phyloP scores from a whole-genome alignment of 2,113 vertebrate genomes.

The Zootoca vivipara region DNA sequence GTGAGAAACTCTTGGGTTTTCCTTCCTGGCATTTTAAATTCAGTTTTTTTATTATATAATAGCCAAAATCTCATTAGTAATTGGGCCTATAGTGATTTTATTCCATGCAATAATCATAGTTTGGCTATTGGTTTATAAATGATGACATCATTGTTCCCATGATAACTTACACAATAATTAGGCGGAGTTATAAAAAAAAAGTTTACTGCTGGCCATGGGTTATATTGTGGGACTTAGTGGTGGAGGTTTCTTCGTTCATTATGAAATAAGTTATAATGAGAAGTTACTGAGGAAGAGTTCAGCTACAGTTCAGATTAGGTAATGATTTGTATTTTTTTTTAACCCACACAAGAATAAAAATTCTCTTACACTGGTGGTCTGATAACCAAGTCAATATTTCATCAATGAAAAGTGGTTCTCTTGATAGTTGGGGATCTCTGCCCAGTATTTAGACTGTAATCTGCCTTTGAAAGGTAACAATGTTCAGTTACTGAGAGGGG shows the following conservation, averaged over 20 bases:
- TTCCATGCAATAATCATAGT: neutral
- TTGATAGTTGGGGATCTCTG: neutral
- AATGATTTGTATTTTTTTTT: neutral
- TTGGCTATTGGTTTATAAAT: neutral
- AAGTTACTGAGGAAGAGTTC: neutral
- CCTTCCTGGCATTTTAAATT: neutral
- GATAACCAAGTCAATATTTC: neutral
- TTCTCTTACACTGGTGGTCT: neutral
- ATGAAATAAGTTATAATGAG: neutral
- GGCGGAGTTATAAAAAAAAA: too few relatives aligned
- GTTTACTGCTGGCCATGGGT: neutral
- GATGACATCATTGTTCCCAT: neutral
- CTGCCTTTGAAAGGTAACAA: neutral
- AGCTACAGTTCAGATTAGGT: neutral
- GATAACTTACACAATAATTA: neutral
- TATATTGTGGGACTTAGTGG: neutral
- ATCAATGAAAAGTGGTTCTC: neutral
- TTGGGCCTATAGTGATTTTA: neutral
- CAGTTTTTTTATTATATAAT: neutral
- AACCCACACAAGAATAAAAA: neutral
- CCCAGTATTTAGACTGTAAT: neutral
- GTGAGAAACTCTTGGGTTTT: neutral
- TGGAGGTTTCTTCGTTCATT: neutral
- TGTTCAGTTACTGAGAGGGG: neutral
- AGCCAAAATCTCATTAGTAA: fast-evolving